Evolutionary conservation across 2,888 invertebrate genomes (phyloP).

Genomic region (Agrochola circellaris): DNA sequence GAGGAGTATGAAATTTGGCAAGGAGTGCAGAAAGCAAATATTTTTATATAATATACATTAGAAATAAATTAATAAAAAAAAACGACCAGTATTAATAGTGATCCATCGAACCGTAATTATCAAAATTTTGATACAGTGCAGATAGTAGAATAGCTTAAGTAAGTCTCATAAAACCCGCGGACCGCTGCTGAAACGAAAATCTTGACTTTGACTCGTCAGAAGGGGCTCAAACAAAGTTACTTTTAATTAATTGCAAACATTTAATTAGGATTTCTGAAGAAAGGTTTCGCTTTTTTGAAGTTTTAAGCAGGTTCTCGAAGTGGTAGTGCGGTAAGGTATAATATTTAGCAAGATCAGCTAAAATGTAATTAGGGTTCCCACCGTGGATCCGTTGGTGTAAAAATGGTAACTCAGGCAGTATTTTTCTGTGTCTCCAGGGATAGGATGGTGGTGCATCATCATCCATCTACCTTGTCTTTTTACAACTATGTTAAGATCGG

Average conservation of each 20-base stretch:
- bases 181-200: slow-evolving; percentile 37
- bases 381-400: not conserved
- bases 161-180: slow-evolving; percentile 11
- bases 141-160: no score
- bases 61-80: no score
- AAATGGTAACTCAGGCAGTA: not conserved
- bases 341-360: not conserved
- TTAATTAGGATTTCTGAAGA: slow-evolving; percentile 62
- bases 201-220: slow-evolving; percentile 42
- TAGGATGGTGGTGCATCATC: not conserved
- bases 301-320: not conserved
- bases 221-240: slow-evolving; percentile 44
- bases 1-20: no score
- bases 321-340: not conserved
- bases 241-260: slow-evolving; percentile 73
- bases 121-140: no score
- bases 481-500: not conserved
- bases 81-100: not conserved
- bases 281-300: slow-evolving; percentile 25
- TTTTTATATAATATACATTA: no score
- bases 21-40: no score
- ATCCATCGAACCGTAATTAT: not conserved
- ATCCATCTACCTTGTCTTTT: not conserved
- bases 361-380: not conserved
- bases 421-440: not conserved